Conservation (phyloP, 2,113 vertebrate species). For the Copsychus sechellarum region DNA sequence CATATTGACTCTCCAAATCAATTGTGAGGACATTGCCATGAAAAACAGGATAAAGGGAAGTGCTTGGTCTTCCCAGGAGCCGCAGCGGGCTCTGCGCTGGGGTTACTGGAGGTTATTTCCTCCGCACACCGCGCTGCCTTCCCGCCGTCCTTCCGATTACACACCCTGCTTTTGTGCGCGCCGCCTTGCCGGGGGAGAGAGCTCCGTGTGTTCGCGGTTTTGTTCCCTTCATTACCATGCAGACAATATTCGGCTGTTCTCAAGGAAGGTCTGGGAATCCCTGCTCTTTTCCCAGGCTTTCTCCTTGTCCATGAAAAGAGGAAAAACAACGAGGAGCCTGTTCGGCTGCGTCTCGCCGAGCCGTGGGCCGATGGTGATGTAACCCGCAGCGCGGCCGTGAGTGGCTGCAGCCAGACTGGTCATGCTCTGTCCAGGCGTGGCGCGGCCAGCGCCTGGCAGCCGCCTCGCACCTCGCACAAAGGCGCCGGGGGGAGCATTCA, state of each 20-base stretch:
- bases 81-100: not conserved
- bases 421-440: slow-evolving; percentile 78
- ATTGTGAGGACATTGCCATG: not conserved
- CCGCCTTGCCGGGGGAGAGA: not conserved
- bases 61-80: not conserved
- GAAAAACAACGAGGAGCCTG: slow-evolving; percentile 64
- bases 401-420: slow-evolving; percentile 80
- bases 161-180: not conserved
- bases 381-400: slow-evolving; percentile 55
- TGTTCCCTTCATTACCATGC: slow-evolving; percentile 54
- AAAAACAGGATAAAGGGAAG: not conserved
- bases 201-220: not conserved
- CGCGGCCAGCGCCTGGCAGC: slow-evolving; percentile 66
- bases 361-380: slow-evolving; percentile 79
- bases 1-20: not conserved
- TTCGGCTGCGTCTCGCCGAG: slow-evolving; percentile 51
- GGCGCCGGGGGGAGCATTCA: slow-evolving; percentile 70
- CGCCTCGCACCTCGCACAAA: slow-evolving; percentile 74
- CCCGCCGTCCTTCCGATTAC: not conserved
- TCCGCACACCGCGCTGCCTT: not conserved
- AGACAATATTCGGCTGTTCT: slow-evolving; percentile 64
- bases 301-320: slow-evolving; percentile 62
- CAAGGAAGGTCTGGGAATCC: slow-evolving; percentile 61
- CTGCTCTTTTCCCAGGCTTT: slow-evolving; percentile 74
- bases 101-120: not conserved